Evolutionary conservation across 2,113 vertebrate species (phyloP), one percentile per base, ranked within the genome.

Genomic region (Xenus cinereus): DNA sequence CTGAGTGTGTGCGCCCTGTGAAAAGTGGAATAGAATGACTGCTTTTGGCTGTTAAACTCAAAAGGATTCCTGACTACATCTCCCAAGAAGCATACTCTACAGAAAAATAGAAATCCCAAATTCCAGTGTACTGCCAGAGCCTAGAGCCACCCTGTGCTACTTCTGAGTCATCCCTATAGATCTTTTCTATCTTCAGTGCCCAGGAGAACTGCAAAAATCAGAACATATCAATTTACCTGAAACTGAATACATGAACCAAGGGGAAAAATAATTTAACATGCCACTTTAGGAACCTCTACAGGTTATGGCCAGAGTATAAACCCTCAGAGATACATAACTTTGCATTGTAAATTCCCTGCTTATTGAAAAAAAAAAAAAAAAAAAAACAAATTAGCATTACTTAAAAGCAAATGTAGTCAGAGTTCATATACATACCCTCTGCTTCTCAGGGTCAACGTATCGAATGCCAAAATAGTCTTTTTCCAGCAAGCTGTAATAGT

Each of bases 391-490:
- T 69, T 54, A 84, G 32, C 7, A 41, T 69, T 57, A 77, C 28
- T 93, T 86, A 2, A 71, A 78, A 87, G 35, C 22, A 78, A 68
- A 60, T 32, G n/a, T 24, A 81, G 24, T 85, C 16, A 75, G 73
- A 63, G 41, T 77, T 85, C 41, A 48, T 32, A 85, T 95, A 98
- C 98, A 94, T 98, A 99, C 99, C 99, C 99, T 98, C 96, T 99
- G 99, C 95, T 99, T 99, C 93, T 99, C 99, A 23, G 99, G 98
- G 86, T 99, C 99, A 98, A 99, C 99, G 62, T 99, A 99, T 97
- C 99, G 98, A 97, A 99, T 99, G 78, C 99, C 99, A 95, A 99
- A 99, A 96, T 99, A 99, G 97, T 99, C 99, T 96, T 99, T 99
- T 97, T 99, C 99, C 95, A 99, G 98, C 75, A 99, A 98, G 96